phyloP scores from a whole-genome alignment of 2,888 invertebrate genomes.

The Colostygia pectinataria region DNA sequence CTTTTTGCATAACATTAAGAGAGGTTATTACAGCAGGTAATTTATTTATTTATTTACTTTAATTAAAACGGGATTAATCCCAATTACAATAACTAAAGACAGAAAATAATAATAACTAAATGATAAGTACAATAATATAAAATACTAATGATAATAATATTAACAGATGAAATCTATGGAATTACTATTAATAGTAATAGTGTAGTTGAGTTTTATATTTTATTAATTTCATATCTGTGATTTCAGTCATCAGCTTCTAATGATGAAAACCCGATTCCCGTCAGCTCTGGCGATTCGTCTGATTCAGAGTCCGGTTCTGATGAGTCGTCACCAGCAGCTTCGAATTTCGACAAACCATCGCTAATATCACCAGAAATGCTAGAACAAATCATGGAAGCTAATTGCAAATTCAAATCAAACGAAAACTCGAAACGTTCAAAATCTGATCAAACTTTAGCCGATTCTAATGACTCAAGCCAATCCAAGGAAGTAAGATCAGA shows the following conservation, averaged over 20 bases:
- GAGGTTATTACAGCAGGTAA: too few relatives aligned
- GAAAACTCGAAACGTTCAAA: background rate
- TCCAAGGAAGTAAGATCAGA: background rate
- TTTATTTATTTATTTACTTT: too few relatives aligned
- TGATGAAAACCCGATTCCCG: slow-evolving; percentile 1
- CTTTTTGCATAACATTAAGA: too few relatives aligned
- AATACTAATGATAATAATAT: too few relatives aligned
- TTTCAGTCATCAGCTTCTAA: slow-evolving; percentile 3
- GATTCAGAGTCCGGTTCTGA: background rate
- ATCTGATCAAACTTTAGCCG: too few relatives aligned
- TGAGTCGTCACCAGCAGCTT: background rate
- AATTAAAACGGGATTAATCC: too few relatives aligned
- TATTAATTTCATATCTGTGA: background rate
- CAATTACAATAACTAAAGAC: too few relatives aligned
- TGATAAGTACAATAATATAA: too few relatives aligned
- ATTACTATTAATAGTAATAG: too few relatives aligned
- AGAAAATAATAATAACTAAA: too few relatives aligned
- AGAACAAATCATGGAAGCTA: slow-evolving; percentile 2
- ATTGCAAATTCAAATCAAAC: background rate
- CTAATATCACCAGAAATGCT: slow-evolving; percentile 2
- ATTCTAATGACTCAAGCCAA: background rate
- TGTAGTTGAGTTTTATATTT: too few relatives aligned
- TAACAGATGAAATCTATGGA: too few relatives aligned
- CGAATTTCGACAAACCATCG: background rate
- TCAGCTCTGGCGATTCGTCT: background rate